Base-by-base conservation (phyloP, 2,888 invertebrate genomes). In the Nephrotoma flavescens region DNA sequence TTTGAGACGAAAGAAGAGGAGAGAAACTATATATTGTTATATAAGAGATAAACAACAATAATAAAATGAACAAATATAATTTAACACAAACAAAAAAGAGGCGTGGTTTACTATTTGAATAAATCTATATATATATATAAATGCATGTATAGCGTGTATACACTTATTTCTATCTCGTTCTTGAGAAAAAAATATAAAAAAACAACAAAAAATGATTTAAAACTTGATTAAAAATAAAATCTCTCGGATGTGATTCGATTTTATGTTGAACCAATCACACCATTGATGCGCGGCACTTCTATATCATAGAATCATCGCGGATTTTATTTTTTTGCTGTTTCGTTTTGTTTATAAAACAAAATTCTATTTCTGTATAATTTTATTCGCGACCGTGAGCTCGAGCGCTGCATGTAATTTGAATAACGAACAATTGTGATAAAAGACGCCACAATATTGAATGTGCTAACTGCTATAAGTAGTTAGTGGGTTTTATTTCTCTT, bases 181-280 rank as follows among this genome's bases (percentile, higher is more conserved):
- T n/a, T 19, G 19, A 15, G 57, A 57, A 57, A 31, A 31, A 31
- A 52, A 52, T 52, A 52, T 52, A 57, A 19, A 52, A 52, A 31
- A 71, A 71, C 19, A 71, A 7, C 19, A 71, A 71, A 71, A 71
- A 71, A 31, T 71, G 71, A 71, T 71, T 71, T 71, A 71, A 31
- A 71, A 71, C 71, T 71, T 71, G 71, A 71, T 71, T 71, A 71
- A 71, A 71, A 31, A 71, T 71, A 41, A 86, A 45, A 86, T 45
- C 44, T 44, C 86, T 86, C 52, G 41, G 57, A 52, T 86, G 57
- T 86, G 86, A 86, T 86, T 86, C 86, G 86, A 86, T 86, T 86
- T 52, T 41, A 52, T 86, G 86, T 52, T 86, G 86, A 86, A 57
- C 86, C 86, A 86, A 86, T 86, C 86, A 86, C 42, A 42, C n/a